phyloP scores from a whole-genome alignment of 2,113 vertebrate species.

The Python bivittatus region DNA sequence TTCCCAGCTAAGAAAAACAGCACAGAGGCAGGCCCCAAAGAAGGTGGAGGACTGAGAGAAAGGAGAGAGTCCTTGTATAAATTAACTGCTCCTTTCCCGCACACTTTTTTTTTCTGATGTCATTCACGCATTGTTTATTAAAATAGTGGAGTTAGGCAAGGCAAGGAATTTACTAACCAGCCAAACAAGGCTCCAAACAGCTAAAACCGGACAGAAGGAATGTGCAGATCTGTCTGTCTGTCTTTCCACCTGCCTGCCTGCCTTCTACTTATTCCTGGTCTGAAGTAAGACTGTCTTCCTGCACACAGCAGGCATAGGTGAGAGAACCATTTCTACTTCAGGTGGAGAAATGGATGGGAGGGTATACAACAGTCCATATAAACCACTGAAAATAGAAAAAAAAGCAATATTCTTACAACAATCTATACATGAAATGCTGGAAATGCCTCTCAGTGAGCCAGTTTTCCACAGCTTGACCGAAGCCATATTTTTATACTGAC shows the following conservation, averaged over 20 bases:
- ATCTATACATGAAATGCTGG: neutral
- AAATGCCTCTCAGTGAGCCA: neutral
- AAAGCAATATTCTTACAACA: neutral
- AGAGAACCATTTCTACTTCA: neutral
- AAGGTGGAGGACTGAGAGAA: neutral
- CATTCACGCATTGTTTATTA: neutral
- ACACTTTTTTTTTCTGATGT: neutral
- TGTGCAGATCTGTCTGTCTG: neutral
- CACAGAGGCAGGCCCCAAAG: too few species aligned
- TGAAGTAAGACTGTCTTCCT: neutral
- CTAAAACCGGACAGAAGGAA: neutral
- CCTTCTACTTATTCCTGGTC: neutral
- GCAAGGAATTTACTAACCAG: neutral
- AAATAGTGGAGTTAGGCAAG: neutral
- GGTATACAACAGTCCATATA: neutral
- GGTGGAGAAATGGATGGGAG: neutral
- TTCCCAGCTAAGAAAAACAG: neutral
- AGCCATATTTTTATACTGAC: neutral
- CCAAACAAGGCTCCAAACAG: too few species aligned
- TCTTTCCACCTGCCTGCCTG: neutral
- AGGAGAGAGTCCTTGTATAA: neutral
- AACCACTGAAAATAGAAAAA: neutral
- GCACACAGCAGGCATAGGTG: neutral
- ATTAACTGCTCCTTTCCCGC: neutral
- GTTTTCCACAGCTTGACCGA: neutral